Conservation (phyloP, 2,888 invertebrate genomes). For the Hydrotaea cyrtoneurina region DNA sequence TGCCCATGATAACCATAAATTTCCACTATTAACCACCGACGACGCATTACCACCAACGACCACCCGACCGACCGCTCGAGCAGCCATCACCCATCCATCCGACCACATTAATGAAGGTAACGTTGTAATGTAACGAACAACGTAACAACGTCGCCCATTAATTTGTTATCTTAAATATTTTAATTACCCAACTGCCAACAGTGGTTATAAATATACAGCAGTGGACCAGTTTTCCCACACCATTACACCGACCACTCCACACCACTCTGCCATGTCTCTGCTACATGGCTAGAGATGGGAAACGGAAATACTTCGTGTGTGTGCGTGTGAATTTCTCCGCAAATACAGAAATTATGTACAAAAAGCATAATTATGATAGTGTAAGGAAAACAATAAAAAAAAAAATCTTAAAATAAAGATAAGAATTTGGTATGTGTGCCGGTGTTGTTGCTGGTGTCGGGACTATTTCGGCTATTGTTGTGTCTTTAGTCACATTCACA, state of each 20-base stretch:
- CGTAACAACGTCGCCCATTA: slow-evolving; percentile 44
- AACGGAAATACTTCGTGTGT: background rate
- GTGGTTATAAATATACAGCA: slow-evolving; percentile 25
- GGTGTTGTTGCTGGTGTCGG: background rate
- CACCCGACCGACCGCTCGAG: background rate
- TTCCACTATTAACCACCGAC: slow-evolving; percentile 10
- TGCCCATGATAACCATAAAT: background rate
- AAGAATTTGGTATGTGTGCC: slow-evolving; percentile 36
- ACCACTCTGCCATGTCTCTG: no score
- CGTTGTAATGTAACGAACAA: background rate
- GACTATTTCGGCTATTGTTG: background rate
- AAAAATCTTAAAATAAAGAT: slow-evolving; percentile 48
- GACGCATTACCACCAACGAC: background rate
- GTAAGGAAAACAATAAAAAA: slow-evolving; percentile 45
- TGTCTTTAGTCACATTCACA: slow-evolving; percentile 9
- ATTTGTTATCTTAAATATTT: slow-evolving; percentile 63
- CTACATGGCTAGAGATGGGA: background rate
- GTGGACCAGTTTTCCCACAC: background rate
- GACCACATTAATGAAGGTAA: slow-evolving; percentile 17
- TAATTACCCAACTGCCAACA: slow-evolving; percentile 45
- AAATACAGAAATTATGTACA: background rate
- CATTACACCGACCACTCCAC: background rate
- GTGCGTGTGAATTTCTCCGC: background rate
- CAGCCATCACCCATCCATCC: background rate
- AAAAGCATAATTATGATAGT: slow-evolving; percentile 49